Percentiles rank a stretch among this genome's conserved stretches.
Conservation (phyloP, 2,888 invertebrate genomes). For the Cryptocephalus primarius region DNA sequence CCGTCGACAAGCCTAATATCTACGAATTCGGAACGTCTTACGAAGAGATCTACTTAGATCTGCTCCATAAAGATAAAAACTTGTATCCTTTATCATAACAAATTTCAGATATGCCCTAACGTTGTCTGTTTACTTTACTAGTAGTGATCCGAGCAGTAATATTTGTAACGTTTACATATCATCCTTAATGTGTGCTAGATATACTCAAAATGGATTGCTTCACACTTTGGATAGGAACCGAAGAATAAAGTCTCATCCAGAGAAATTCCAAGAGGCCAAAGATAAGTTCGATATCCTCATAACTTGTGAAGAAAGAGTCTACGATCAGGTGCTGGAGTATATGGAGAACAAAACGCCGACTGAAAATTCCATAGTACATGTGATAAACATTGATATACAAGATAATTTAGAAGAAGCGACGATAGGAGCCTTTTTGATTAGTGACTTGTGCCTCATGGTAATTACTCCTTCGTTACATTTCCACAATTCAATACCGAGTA, state of each 20-base stretch:
- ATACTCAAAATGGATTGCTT: conserved; percentile 95
- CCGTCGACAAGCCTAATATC: conserved; percentile 88
- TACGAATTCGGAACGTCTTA: conserved; percentile 95
- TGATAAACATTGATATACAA: conserved; percentile 97
- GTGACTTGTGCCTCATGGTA: conserved; percentile 80
- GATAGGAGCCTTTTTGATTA: conserved; percentile 94
- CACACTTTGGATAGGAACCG: conserved; percentile 97
- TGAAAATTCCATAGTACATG: conserved; percentile 83
- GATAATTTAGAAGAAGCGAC: conserved; percentile 99
- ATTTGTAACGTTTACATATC: not conserved
- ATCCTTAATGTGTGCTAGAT: conserved; percentile 8
- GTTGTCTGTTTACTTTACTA: no score
- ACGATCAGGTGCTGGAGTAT: conserved; percentile 94
- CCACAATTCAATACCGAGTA: not conserved
- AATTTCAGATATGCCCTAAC: no score
- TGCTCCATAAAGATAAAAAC: conserved; percentile 79
- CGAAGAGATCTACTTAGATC: conserved; percentile 91
- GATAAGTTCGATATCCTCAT: conserved; percentile 94
- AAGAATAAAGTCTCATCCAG: conserved; percentile 87
- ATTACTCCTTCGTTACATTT: not conserved
- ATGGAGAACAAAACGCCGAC: conserved; percentile 71
- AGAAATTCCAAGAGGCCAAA: conserved; percentile 81
- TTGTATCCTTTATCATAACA: conserved; percentile 43
- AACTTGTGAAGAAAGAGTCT: conserved; percentile 96
- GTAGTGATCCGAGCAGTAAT: no score